These are phyloP conservation scores for Geodia barretti DNA, from an alignment of 37 sponge, comb jelly and placozoan genomes.

Conservation along the genomic window DNA sequence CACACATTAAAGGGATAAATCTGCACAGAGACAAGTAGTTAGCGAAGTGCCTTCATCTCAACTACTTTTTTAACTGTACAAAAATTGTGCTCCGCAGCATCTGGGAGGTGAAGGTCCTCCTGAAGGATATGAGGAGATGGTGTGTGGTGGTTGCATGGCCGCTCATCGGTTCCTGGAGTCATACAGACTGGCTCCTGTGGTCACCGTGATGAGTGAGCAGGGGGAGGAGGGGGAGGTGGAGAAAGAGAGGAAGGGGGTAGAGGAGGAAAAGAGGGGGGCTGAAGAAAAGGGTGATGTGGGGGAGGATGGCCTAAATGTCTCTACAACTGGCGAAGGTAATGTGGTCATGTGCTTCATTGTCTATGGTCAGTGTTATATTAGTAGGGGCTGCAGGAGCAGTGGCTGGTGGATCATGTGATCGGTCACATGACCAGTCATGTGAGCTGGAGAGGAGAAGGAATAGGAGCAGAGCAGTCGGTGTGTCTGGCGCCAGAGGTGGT, in stretches of 20 bases:
- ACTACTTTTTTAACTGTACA: too few species aligned
- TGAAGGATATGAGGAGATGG: constrained; percentile 69
- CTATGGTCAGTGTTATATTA: background rate
- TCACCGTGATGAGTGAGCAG: constrained; percentile 1
- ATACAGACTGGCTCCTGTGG: constrained; percentile 34
- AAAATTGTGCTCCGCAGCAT: constrained; percentile 62
- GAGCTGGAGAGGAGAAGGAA: constrained; percentile 20
- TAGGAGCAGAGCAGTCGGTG: background rate
- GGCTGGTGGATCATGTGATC: too few species aligned
- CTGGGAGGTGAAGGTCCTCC: constrained; percentile 48
- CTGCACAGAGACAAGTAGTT: background rate
- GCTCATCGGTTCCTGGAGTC: constrained; percentile 49
- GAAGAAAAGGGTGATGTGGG: too few species aligned
- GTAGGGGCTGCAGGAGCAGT: background rate
- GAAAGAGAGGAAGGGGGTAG: background rate
- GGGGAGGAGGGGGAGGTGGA: background rate
- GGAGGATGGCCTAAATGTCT: too few species aligned
- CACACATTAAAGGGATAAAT: background rate
- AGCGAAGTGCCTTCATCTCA: too few species aligned
- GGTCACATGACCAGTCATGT: constrained; percentile 13
- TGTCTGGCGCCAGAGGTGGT: constrained; percentile 3
- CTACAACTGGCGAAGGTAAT: background rate
- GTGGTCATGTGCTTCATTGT: too few species aligned
- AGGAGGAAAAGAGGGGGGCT: background rate
- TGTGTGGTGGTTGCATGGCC: constrained; percentile 74